These are phyloP conservation scores for Steinernema khuongi DNA, from an alignment of 1,140 invertebrate genomes.

Conservation along the genomic window DNA sequence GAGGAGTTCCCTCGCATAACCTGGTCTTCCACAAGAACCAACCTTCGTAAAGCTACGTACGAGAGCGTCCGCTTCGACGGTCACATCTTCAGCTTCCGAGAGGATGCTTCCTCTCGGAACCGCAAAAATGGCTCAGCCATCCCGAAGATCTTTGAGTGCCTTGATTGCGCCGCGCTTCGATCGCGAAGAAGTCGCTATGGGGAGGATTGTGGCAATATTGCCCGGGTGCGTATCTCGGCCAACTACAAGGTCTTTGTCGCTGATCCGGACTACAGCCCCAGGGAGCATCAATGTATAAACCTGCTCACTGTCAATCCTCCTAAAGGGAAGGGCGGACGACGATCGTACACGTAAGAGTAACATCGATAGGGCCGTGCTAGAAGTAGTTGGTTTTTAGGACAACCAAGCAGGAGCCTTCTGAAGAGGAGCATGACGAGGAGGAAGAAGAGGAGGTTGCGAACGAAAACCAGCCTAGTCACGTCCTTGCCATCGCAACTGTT, in stretches of 20 bases:
- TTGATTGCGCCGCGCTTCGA: not conserved
- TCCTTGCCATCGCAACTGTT: not conserved
- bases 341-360: not conserved
- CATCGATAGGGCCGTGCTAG: not conserved
- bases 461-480: not conserved
- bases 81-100: conserved; percentile 1
- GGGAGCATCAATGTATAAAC: not conserved
- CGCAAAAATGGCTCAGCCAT: not conserved
- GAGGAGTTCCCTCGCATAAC: not conserved
- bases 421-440: not conserved
- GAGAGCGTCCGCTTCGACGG: not conserved
- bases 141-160: not conserved
- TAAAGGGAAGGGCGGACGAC: not conserved
- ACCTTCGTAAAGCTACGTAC: not conserved
- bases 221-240: not conserved
- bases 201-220: not conserved
- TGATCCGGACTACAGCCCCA: not conserved
- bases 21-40: not conserved
- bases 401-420: not conserved
- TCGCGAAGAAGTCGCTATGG: not conserved
- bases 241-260: not conserved
- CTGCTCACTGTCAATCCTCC: not conserved
- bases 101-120: not conserved
- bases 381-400: not conserved
- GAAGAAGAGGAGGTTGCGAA: not conserved